Percentiles rank a stretch among this genome's conserved stretches.
phyloP scores from a whole-genome alignment of 2,888 invertebrate genomes.

The Alsophila aescularia region DNA sequence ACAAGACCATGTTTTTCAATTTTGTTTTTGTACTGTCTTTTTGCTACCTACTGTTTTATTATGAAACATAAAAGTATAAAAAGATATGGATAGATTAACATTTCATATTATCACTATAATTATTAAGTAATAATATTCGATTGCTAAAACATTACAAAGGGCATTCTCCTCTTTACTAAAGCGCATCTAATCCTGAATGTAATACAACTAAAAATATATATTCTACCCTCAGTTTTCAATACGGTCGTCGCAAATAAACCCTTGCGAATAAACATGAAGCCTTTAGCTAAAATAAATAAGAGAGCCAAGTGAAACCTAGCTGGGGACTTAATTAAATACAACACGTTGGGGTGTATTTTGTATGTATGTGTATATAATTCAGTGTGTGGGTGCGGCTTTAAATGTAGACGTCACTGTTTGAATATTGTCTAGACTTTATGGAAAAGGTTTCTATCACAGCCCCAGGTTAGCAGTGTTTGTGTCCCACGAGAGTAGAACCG shows the following conservation, averaged over 20 bases:
- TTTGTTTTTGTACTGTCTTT: too few species aligned
- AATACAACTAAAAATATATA: slow-evolving; percentile 39
- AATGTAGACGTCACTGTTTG: neutral
- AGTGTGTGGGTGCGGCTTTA: neutral
- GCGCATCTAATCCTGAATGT: slow-evolving; percentile 30
- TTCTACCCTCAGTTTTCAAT: slow-evolving; percentile 45
- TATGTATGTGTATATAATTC: neutral
- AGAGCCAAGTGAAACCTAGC: slow-evolving; percentile 44
- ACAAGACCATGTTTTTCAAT: too few species aligned
- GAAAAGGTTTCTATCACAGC: too few species aligned
- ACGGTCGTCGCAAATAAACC: slow-evolving; percentile 52
- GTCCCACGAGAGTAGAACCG: too few species aligned
- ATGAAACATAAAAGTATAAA: too few species aligned
- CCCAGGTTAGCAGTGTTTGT: too few species aligned
- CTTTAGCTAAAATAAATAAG: slow-evolving; percentile 55
- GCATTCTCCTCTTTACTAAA: too few species aligned
- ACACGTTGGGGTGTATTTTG: slow-evolving; percentile 28
- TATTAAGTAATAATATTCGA: too few species aligned
- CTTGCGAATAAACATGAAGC: slow-evolving; percentile 50
- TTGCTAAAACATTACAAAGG: too few species aligned
- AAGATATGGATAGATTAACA: too few species aligned
- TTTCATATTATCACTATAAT: too few species aligned
- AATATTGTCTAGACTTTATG: neutral
- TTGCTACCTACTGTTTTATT: too few species aligned
- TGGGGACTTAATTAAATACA: slow-evolving; percentile 56